Base-by-base conservation (phyloP, 2,888 invertebrate species). In the Lysandra coridon region DNA sequence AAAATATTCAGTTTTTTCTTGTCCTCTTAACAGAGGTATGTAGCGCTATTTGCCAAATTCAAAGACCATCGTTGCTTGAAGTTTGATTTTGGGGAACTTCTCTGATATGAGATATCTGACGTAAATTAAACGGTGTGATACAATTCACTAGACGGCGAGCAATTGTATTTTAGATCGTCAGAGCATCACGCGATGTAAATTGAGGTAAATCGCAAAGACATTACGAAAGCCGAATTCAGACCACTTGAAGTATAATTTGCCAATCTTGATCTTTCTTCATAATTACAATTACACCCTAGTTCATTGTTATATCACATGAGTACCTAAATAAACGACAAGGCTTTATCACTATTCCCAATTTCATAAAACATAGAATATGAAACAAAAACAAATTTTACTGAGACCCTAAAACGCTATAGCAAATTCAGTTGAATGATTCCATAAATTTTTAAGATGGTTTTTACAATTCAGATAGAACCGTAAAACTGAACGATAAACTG, bases 111-210 rank as follows among this genome's bases (percentile, higher is more conserved):
- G 17, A 17, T 23, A 49, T 76, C 33, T 84, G 82, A 82, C 81
- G 82, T 81, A 80, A 83, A 80, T 82, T 79, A 78, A 75, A 79
- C 49, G 80, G 80, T 82, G 83, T 82, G 83, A 84, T 84, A 82
- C 82, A 84, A 85, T 84, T 85, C 79, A 81, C 80, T 81, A 80
- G 57, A 78, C 81, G 79, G 82, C 83, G 79, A 81, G 78, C 83
- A 82, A 83, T 84, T 83, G 83, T 73, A 78, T 69, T 83, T 83
- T 80, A 78, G 79, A 81, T 79, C 80, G 78, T 80, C 69, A 75
- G 77, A 78, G 75, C 79, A 80, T 79, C 84, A 84, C 81, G 84
- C 82, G 78, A 84, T 79, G 79, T 17, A 30, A 76, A 78, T 78
- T 78, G 78, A 78, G 78, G 75, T 79, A 79, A 82, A 81, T 84